Base-by-base conservation (phyloP, 2,888 invertebrate species). In the Caenorhabditis panamensis region DNA sequence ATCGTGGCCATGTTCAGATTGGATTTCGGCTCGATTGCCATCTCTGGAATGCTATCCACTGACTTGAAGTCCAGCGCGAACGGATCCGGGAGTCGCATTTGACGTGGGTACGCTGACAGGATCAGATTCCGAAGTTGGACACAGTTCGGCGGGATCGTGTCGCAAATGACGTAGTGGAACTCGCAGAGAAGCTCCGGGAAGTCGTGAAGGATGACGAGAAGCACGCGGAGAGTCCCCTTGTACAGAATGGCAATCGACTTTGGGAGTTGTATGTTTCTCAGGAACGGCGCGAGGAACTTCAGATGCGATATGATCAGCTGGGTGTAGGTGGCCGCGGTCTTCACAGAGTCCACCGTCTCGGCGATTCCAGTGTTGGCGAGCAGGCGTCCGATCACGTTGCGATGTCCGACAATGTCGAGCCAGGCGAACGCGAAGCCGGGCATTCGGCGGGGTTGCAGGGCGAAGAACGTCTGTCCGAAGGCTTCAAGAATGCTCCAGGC, bases 151-250 rank as follows among this genome's bases (percentile, higher is more conserved):
- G 99, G 98, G 88, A 99, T 98, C 80, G 96, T 97, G 92, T 99
- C 99, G 92, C 99, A 98, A 92, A 99, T 97, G 54, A 96, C 96
- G 92, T 98, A 98, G 92, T 99, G 97, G 92, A 97, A 98, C 91
- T 99, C 99, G 92, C 98, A 98, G 63, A 99, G 93, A 92, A 99
- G 97, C 92, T 99, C 99, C 0, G 99, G 99, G 92, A 99, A 99
- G 92, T 99, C 99, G 91, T 99, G 99, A 13, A 99, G 93, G 36
- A 99, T 93, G 0, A 99, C 97, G 47, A 99, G 93, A 63, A 99
- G 93, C 9, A 99, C 96, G 82, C 97, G 94, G 36, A 72, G 79
- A 0, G 82, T 81, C 87, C 97, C 98, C 92, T 96, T 97, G 93
- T 99, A 99, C 26, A 99, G 93, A 89, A 95, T 93, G 90, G 96